Percentiles rank a stretch among this genome's conserved stretches.
phyloP scores from a whole-genome alignment of 2,113 vertebrate species.

The Dascyllus trimaculatus region DNA sequence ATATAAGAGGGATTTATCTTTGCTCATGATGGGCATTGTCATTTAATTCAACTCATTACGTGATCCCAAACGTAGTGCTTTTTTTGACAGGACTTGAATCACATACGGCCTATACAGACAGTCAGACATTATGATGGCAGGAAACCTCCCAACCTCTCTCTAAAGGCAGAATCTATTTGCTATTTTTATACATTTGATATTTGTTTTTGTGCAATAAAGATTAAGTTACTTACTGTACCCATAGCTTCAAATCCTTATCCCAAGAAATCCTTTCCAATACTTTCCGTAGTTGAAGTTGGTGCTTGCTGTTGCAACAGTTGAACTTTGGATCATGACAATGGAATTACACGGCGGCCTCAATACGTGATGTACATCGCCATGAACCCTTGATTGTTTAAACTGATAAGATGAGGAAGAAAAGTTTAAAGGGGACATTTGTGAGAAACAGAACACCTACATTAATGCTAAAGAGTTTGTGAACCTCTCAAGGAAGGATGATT shows the following conservation, averaged over 20 bases:
- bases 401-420: slow-evolving; percentile 2
- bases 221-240: slow-evolving; percentile 51
- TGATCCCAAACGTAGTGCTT: neutral
- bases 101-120: neutral
- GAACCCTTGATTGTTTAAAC: slow-evolving; percentile 13
- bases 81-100: neutral
- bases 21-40: slow-evolving; percentile 24
- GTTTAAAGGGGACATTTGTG: neutral
- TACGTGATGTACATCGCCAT: slow-evolving; percentile 4
- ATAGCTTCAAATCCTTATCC: slow-evolving; percentile 48
- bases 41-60: neutral
- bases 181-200: neutral
- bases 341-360: slow-evolving; percentile 32
- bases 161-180: neutral
- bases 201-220: slow-evolving; percentile 24
- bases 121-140: neutral
- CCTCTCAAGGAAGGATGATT: too few species aligned
- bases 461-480: too few species aligned
- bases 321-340: slow-evolving; percentile 81
- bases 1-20: slow-evolving; percentile 58
- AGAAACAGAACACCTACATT: neutral
- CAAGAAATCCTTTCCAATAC: slow-evolving; percentile 49
- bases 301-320: slow-evolving; percentile 70
- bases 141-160: neutral
- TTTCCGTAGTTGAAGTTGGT: slow-evolving; percentile 53